Percentiles rank a stretch among this genome's conserved stretches.
These are phyloP conservation scores for Temnothorax longispinosus DNA, from an alignment of 1,140 invertebrate species.

Conservation along the genomic window DNA sequence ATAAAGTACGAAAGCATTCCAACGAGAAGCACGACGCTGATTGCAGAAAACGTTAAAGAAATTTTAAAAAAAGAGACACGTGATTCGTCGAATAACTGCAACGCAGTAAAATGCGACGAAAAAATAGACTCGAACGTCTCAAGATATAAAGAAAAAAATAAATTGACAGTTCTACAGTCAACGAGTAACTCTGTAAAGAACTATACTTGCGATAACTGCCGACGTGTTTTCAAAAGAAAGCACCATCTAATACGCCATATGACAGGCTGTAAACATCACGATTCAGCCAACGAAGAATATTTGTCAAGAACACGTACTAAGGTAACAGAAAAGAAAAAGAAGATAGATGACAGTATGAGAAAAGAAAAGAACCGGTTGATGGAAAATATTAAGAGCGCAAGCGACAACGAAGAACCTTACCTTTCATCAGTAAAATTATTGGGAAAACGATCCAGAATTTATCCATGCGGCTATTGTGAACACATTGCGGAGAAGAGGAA, in stretches of 20 bases:
- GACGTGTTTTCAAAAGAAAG: conserved; percentile 28
- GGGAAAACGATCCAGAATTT: conserved; percentile 57
- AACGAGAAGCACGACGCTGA: not conserved
- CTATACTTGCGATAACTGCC: conserved; percentile 31
- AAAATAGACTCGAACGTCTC: not conserved
- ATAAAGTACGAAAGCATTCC: conserved; percentile 5
- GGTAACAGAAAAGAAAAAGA: not conserved
- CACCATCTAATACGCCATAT: conserved; percentile 19
- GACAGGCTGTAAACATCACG: not conserved
- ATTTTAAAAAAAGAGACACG: not conserved
- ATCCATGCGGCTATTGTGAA: conserved; percentile 79
- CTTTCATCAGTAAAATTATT: not conserved
- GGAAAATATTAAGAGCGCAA: not conserved
- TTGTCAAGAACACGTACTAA: not conserved
- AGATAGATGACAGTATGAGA: not conserved
- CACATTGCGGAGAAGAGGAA: conserved; percentile 74
- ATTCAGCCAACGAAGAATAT: not conserved
- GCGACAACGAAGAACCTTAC: not conserved
- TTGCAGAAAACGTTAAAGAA: not conserved
- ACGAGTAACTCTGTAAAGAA: not conserved
- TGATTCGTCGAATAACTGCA: not conserved
- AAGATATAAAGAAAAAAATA: not conserved
- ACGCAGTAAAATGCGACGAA: not conserved
- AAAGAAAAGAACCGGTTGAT: not conserved
- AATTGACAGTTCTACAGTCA: not conserved